phyloP scores from a whole-genome alignment of 2,888 invertebrate species.

The Agrotis exclamationis region DNA sequence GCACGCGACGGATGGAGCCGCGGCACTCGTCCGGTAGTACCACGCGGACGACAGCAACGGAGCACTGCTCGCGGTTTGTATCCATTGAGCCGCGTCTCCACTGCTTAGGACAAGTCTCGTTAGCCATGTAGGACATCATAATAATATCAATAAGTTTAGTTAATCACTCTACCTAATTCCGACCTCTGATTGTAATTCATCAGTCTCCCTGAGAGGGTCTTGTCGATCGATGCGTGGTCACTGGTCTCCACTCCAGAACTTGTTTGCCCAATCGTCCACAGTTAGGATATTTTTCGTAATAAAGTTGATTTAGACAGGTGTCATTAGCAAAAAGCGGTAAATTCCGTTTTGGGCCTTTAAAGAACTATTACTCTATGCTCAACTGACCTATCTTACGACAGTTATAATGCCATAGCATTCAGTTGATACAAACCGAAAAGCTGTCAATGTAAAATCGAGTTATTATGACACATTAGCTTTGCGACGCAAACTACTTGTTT shows the following conservation, averaged over 20 bases:
- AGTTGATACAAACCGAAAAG: too few relatives aligned
- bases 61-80: conserved; percentile 71
- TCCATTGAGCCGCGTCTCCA: conserved; percentile 91
- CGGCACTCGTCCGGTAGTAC: conserved; percentile 98
- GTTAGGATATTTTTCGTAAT: too few relatives aligned
- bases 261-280: too few relatives aligned
- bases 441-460: neutral
- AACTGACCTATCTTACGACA: too few relatives aligned
- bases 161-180: too few relatives aligned
- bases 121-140: neutral
- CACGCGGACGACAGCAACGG: conserved; percentile 94
- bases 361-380: too few relatives aligned
- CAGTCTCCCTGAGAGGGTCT: too few relatives aligned
- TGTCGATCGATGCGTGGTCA: too few relatives aligned
- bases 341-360: neutral
- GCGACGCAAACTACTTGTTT: neutral
- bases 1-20: conserved; percentile 97
- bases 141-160: too few relatives aligned
- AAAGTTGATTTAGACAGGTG: neutral
- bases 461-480: neutral
- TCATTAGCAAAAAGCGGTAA: neutral
- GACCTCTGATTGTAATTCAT: too few relatives aligned
- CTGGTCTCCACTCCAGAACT: too few relatives aligned
- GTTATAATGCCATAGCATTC: too few relatives aligned
- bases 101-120: conserved; percentile 60